Conservation (phyloP, 2,113 vertebrate genomes). For the Eulemur rufifrons region DNA sequence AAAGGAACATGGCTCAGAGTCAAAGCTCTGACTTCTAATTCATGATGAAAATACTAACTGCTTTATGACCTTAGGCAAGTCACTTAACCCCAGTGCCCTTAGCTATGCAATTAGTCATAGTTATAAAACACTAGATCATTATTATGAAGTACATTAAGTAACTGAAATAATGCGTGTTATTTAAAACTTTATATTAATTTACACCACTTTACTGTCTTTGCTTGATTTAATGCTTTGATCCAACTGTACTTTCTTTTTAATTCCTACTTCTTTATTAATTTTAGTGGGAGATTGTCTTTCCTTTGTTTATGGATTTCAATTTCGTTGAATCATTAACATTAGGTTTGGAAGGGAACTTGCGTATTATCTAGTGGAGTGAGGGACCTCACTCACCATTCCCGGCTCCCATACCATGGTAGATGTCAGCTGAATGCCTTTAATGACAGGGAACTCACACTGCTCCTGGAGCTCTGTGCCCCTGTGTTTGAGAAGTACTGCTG, state of each 20-base stretch:
- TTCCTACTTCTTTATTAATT: background rate
- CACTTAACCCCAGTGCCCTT: background rate
- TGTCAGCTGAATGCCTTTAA: background rate
- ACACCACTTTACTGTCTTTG: background rate
- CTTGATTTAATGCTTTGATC: background rate
- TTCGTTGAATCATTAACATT: background rate
- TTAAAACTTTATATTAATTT: background rate
- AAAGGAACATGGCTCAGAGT: background rate
- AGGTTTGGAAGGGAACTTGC: background rate
- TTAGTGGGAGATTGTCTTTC: background rate
- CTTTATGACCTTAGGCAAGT: background rate
- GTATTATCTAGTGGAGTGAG: background rate
- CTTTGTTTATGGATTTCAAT: conserved; percentile 1
- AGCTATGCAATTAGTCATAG: background rate
- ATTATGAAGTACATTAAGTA: background rate
- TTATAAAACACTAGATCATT: background rate
- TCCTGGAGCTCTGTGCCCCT: background rate
- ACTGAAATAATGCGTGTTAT: background rate
- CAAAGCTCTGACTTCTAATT: background rate
- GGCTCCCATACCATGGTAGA: background rate
- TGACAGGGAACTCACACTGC: background rate
- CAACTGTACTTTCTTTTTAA: background rate
- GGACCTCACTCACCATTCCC: background rate
- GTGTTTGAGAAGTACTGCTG: background rate
- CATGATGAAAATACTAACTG: background rate